phyloP scores from a whole-genome alignment of 2,113 vertebrate species.

The Vireo altiloquus region DNA sequence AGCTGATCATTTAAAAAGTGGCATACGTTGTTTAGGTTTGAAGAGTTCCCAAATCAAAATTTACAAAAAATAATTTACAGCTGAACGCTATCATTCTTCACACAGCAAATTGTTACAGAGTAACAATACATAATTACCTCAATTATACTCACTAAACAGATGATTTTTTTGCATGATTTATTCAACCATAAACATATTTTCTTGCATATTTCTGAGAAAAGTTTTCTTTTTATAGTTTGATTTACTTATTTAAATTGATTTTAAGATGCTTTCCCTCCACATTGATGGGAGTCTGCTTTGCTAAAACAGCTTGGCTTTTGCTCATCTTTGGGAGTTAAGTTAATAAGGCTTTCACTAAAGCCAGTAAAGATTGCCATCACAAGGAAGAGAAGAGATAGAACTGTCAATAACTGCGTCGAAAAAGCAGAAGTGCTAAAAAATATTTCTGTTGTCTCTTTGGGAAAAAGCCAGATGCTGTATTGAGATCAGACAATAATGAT shows the following conservation, averaged over 20 bases:
- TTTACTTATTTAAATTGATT: background rate
- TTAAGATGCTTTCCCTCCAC: background rate
- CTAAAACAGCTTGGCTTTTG: background rate
- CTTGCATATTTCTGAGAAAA: background rate
- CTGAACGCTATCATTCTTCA: background rate
- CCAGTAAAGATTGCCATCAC: background rate
- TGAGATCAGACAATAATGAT: slow-evolving; percentile 50
- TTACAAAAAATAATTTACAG: background rate
- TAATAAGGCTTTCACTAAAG: background rate
- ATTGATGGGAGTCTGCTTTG: background rate
- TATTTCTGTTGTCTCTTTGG: slow-evolving; percentile 40
- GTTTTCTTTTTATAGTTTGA: background rate
- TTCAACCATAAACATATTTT: background rate
- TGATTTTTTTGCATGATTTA: background rate
- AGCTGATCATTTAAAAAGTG: background rate
- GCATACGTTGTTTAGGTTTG: background rate
- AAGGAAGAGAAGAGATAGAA: background rate
- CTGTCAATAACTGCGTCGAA: background rate
- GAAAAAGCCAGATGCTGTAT: slow-evolving; percentile 16
- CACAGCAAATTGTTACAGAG: background rate
- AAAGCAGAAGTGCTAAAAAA: slow-evolving; percentile 33
- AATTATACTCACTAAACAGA: background rate
- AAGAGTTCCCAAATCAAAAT: background rate
- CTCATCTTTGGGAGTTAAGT: background rate
- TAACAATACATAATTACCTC: background rate